Percentiles rank a stretch among this genome's conserved stretches.
Conservation (phyloP, 2,888 invertebrate species). For the Drosophila emarginata region DNA sequence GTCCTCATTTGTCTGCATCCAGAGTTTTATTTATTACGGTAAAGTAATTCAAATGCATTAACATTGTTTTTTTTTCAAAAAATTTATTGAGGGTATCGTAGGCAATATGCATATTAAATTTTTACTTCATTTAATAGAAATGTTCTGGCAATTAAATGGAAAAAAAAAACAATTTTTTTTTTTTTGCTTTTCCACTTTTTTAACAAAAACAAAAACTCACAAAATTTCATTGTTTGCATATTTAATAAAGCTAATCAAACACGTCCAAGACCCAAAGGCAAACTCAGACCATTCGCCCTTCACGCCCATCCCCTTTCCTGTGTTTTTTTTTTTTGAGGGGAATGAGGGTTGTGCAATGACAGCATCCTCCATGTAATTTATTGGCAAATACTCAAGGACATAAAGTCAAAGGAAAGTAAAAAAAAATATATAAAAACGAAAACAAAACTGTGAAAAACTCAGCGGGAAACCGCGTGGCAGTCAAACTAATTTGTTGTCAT, state of each 20-base stretch:
- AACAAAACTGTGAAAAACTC: conserved; percentile 70
- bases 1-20: neutral
- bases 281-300: conserved; percentile 7
- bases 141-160: conserved; percentile 54
- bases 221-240: conserved; percentile 70
- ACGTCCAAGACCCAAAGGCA: conserved; percentile 40
- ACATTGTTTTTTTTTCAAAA: neutral
- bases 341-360: conserved; percentile 66
- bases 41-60: conserved; percentile 56
- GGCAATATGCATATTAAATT: conserved; percentile 48
- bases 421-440: conserved; percentile 25
- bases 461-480: conserved; percentile 73
- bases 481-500: conserved; percentile 78
- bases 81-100: conserved; percentile 29
- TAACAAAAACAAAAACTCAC: conserved; percentile 64
- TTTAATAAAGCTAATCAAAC: conserved; percentile 78
- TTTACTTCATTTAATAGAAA: conserved; percentile 62
- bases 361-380: conserved; percentile 69
- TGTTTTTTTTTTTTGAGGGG: conserved; percentile 32
- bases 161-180: neutral
- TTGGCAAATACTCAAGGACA: conserved; percentile 66
- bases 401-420: conserved; percentile 36
- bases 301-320: conserved; percentile 21
- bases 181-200: conserved; percentile 61
- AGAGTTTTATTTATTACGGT: conserved; percentile 61